Conservation (phyloP, 1,140 invertebrate species). For the Macrocentrus cingulum region DNA sequence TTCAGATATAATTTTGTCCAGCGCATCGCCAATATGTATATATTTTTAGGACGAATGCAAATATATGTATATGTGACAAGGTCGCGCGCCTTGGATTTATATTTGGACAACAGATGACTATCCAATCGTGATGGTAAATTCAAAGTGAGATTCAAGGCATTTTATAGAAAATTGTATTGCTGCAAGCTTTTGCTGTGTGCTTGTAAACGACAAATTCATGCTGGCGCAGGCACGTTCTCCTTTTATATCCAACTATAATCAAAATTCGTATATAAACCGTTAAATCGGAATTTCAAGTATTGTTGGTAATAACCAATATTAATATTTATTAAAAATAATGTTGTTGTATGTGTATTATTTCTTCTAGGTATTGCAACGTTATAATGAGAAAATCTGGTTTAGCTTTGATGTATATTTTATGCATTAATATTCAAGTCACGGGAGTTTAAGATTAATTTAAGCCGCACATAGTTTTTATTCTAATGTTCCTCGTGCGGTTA, state of each 20-base stretch:
- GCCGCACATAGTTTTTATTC: too few species aligned
- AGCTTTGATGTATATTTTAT: background rate
- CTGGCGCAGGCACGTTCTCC: background rate
- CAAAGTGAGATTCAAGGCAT: constrained; percentile 7
- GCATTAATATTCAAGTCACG: constrained; percentile 13
- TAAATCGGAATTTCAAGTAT: too few species aligned
- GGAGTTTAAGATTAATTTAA: too few species aligned
- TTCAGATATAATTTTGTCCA: background rate
- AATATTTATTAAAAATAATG: too few species aligned
- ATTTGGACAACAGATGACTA: constrained; percentile 9
- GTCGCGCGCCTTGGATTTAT: background rate
- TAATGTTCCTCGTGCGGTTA: too few species aligned
- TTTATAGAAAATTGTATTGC: background rate
- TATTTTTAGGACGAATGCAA: background rate
- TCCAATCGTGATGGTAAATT: constrained; percentile 12
- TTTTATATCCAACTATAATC: too few species aligned
- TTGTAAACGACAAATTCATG: constrained; percentile 7
- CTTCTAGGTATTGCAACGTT: too few species aligned
- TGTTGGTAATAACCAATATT: too few species aligned
- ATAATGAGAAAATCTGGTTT: too few species aligned
- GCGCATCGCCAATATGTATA: background rate
- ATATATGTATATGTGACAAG: constrained; percentile 4
- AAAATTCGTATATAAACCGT: too few species aligned
- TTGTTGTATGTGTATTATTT: too few species aligned
- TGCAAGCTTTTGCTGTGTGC: too few species aligned